Conservation (phyloP, 2,888 invertebrate species). For the Agrotis exclamationis region DNA sequence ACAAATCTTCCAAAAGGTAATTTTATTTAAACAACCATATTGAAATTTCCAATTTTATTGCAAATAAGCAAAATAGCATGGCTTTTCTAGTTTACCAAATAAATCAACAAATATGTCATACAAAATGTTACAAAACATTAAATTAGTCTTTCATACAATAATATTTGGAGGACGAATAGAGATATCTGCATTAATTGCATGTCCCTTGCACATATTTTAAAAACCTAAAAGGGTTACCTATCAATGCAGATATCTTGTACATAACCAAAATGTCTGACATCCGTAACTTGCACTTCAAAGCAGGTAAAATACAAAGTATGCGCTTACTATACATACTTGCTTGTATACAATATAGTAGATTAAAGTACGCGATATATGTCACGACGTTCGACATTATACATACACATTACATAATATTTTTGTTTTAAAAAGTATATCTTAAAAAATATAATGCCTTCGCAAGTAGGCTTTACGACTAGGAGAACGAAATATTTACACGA, state of each 20-base stretch:
- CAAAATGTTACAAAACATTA: conserved; percentile 69
- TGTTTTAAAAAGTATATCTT: conserved; percentile 78
- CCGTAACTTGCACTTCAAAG: conserved; percentile 77
- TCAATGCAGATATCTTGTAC: conserved; percentile 31
- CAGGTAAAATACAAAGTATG: conserved; percentile 70
- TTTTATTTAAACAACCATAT: conserved; percentile 74
- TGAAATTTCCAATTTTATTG: conserved; percentile 79
- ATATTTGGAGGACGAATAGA: conserved; percentile 42
- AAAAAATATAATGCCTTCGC: conserved; percentile 84
- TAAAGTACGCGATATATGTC: conserved; percentile 55
- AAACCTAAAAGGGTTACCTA: background rate
- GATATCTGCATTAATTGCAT: conserved; percentile 19
- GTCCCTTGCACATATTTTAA: background rate
- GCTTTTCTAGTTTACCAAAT: conserved; percentile 51
- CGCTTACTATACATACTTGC: conserved; percentile 67
- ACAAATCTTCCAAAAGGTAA: conserved; percentile 87
- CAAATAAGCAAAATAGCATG: conserved; percentile 79
- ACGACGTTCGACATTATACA: conserved; percentile 48
- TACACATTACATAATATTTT: conserved; percentile 55
- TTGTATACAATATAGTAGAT: conserved; percentile 69
- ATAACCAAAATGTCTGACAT: conserved; percentile 83
- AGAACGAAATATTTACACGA: conserved; percentile 84
- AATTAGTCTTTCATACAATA: conserved; percentile 56
- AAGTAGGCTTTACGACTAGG: conserved; percentile 74
- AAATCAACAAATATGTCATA: conserved; percentile 73